Percentiles rank a stretch among this genome's conserved stretches.
These are phyloP conservation scores for Myotis findleyi DNA, from an alignment of 2,797 vertebrate genomes.

Conservation along the genomic window DNA sequence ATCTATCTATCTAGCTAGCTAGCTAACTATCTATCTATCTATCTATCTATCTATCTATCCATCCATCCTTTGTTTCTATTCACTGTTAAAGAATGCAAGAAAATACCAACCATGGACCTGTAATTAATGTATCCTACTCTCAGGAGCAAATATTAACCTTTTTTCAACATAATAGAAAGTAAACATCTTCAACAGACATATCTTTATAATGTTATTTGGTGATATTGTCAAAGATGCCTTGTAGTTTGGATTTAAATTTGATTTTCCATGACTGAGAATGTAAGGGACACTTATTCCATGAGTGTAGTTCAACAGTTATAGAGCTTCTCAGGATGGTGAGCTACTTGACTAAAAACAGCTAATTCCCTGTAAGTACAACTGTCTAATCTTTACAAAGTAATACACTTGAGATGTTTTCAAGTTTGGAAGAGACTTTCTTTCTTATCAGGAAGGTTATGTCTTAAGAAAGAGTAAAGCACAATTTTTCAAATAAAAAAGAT, in stretches of 20 bases:
- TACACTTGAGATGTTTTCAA: neutral
- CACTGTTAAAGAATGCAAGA: neutral
- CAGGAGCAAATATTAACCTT: neutral
- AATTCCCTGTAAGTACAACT: too few relatives aligned
- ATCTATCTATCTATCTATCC: neutral
- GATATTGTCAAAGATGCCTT: neutral
- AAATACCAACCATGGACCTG: neutral
- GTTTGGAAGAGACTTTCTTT: neutral
- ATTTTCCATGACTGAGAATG: neutral
- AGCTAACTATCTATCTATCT: neutral
- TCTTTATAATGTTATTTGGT: neutral
- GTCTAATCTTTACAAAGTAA: neutral
- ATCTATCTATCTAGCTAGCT: neutral
- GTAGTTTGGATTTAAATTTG: neutral
- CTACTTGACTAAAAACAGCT: neutral
- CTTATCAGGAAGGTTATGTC: neutral
- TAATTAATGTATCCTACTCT: neutral
- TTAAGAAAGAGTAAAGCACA: neutral
- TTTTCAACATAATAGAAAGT: neutral
- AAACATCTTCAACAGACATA: neutral
- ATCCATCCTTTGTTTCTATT: neutral
- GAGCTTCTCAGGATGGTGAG: neutral
- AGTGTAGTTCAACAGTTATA: neutral
- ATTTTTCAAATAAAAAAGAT: neutral
- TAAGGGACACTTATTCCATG: neutral